phyloP scores from a whole-genome alignment of 1,140 invertebrate genomes.

The Drosophila ogumai region DNA sequence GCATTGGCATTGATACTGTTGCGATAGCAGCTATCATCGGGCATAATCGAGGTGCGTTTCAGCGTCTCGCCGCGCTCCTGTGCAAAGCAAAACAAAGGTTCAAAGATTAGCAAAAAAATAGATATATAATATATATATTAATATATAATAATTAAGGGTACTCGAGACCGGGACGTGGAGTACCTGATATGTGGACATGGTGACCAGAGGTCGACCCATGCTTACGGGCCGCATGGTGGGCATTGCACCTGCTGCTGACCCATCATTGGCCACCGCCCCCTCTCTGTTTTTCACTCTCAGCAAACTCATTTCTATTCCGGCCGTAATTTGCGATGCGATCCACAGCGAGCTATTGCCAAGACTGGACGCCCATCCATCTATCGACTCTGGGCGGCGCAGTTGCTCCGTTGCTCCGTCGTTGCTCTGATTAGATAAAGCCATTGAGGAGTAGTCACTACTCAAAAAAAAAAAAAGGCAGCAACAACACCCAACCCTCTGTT shows the following conservation, averaged over 20 bases:
- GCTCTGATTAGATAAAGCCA: constrained; percentile 56
- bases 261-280: constrained; percentile 12
- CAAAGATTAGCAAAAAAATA: not conserved
- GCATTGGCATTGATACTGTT: constrained; percentile 53
- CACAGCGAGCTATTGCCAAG: constrained; percentile 17
- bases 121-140: not conserved
- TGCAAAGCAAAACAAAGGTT: not conserved
- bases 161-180: not conserved
- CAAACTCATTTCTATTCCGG: constrained; percentile 62
- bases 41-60: constrained; percentile 79
- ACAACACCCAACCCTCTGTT: constrained; percentile 26
- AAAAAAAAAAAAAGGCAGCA: not conserved
- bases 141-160: no score
- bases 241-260: constrained; percentile 34
- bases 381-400: constrained; percentile 14
- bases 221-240: constrained; percentile 72
- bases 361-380: constrained; percentile 37
- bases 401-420: constrained; percentile 1
- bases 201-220: constrained; percentile 64
- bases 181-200: constrained; percentile 74
- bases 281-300: constrained; percentile 53
- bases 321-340: constrained; percentile 27
- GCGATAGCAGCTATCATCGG: constrained; percentile 76
- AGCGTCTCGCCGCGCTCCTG: constrained; percentile 75
- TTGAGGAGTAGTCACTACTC: constrained; percentile 49